These are phyloP conservation scores for Drosophila rubida DNA, from an alignment of 2,888 invertebrate species.

Conservation along the genomic window DNA sequence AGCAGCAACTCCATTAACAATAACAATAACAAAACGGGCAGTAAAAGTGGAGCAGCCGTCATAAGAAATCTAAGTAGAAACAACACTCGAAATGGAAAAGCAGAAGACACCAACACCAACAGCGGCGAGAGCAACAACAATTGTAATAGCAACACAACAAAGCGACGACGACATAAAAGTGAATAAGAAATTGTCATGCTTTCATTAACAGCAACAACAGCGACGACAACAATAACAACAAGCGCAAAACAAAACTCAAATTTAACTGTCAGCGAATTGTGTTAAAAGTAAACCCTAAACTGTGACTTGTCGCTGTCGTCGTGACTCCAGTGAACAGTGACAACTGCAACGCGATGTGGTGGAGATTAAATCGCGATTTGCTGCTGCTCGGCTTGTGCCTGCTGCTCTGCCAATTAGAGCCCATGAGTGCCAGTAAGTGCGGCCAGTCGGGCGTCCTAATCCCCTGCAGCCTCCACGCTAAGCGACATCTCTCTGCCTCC, in stretches of 20 bases:
- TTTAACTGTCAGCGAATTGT: conserved; percentile 48
- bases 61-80: conserved; percentile 68
- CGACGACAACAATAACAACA: conserved; percentile 29
- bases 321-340: conserved; percentile 12
- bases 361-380: conserved; percentile 27
- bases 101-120: conserved; percentile 44
- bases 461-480: background rate
- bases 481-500: background rate
- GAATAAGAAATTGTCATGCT: conserved; percentile 76
- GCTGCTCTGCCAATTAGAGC: conserved; percentile 43
- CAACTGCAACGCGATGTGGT: conserved; percentile 48
- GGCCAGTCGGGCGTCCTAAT: background rate
- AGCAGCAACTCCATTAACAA: conserved; percentile 19
- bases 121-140: conserved; percentile 10
- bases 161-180: conserved; percentile 57
- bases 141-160: conserved; percentile 25
- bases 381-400: conserved; percentile 47
- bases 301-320: conserved; percentile 24
- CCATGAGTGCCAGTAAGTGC: conserved; percentile 65
- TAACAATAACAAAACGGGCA: conserved; percentile 36
- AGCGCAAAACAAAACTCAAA: conserved; percentile 26
- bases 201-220: conserved; percentile 70
- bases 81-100: conserved; percentile 57
- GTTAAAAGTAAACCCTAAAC: conserved; percentile 42
- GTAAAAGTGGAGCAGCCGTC: conserved; percentile 77